Evolutionary conservation across 2,113 vertebrate genomes (phyloP).

Genomic region (Malurus alboscapulatus): DNA sequence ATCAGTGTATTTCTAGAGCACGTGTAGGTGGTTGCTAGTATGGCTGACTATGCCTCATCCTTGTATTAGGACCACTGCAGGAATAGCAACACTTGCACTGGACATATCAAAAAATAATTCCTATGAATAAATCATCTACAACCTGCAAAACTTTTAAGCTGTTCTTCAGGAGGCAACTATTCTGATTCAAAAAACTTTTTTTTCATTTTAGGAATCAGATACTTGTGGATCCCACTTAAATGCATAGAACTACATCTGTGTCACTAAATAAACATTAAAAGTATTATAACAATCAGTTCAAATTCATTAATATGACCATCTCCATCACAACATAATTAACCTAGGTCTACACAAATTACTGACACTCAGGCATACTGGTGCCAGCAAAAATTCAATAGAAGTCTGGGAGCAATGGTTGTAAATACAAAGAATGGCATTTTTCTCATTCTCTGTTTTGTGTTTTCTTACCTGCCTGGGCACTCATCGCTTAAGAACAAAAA

Average conservation of each 20-base stretch:
- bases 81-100: neutral
- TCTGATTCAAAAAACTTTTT: neutral
- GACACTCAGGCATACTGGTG: neutral
- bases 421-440: neutral
- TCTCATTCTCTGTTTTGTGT: neutral
- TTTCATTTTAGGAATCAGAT: neutral
- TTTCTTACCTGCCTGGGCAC: neutral
- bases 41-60: neutral
- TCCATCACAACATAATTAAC: neutral
- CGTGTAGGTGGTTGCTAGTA: neutral
- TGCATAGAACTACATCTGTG: neutral
- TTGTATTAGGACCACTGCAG: neutral
- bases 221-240: neutral
- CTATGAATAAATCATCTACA: neutral
- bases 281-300: neutral
- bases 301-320: neutral
- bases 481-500: neutral
- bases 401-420: neutral
- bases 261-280: neutral
- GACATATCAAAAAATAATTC: neutral
- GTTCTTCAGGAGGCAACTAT: neutral
- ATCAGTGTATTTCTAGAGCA: conserved; percentile 17
- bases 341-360: neutral
- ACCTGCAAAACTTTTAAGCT: neutral
- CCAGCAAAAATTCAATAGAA: neutral